Base-by-base conservation (phyloP, 1,140 invertebrate genomes). In the Planococcus citri region DNA sequence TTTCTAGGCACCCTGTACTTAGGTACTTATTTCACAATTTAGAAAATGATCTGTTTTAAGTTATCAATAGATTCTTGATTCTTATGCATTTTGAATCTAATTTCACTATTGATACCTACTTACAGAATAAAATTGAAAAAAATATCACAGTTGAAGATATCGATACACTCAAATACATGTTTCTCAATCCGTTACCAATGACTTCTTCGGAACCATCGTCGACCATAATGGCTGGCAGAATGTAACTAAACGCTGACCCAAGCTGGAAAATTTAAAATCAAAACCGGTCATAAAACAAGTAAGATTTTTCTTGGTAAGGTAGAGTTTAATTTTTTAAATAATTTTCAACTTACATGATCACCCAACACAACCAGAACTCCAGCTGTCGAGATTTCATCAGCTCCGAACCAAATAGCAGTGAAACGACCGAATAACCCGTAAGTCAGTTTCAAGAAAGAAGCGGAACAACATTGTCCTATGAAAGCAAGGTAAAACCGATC, bases 81-180 rank as follows among this genome's bases (percentile, higher is more conserved):
- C 9, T n/a, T 9, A 10, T 10, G 9, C 9, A 9, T n/a, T 10
- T n/a, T n/a, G n/a, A n/a, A n/a, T n/a, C n/a, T n/a, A n/a, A n/a
- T n/a, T n/a, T n/a, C 29, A 33, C 3, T 6, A 33, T 12, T 6
- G 12, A 33, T 33, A 33, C 29, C 29, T 72, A 86, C 88, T 85
- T 82, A 95, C 92, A 86, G 14, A 92, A 74, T 29, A 94, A 57
- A 71, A 94, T 87, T n/a, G 90, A 77, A 1, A 92, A 77, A 33
- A 95, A 85, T 33, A 95, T 80, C 8, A 87, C 75, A 12, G 88
- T 86, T 17, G 90, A 91, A 27, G 90, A 77, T 0, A 81, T 84
- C 14, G 90, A 92, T 0, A 78, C 75, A n/a, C 73, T 73, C n/a
- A 82, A 75, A 0, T 68, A 60, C 85, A 79, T 58, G 81, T 76